These are phyloP conservation scores for Drosophila rubida DNA, from an alignment of 2,888 invertebrate species.

Conservation along the genomic window DNA sequence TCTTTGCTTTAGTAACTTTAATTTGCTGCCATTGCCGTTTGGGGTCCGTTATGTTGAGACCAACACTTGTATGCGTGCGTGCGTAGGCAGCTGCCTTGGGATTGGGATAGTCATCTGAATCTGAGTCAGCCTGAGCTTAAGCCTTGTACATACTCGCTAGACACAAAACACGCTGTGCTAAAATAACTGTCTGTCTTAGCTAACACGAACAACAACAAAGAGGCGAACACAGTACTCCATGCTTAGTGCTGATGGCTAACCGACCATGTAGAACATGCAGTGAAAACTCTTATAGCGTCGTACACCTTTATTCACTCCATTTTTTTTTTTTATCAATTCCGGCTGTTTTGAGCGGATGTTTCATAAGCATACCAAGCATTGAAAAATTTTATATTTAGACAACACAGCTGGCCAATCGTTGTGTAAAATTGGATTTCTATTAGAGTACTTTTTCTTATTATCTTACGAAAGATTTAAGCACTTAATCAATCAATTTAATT, in stretches of 20 bases:
- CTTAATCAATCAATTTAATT: too few species aligned
- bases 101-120: constrained; percentile 58
- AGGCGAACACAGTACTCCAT: not conserved
- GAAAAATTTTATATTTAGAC: too few species aligned
- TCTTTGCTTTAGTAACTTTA: constrained; percentile 71
- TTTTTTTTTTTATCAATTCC: too few species aligned
- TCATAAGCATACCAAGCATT: too few species aligned
- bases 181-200: constrained; percentile 35
- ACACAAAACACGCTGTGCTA: constrained; percentile 28
- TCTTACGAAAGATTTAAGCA: too few species aligned
- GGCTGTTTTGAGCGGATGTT: too few species aligned
- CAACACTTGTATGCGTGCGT: constrained; percentile 11
- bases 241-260: not conserved
- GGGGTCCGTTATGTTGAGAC: constrained; percentile 60
- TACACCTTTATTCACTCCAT: too few species aligned
- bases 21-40: constrained; percentile 75
- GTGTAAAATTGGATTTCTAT: too few species aligned
- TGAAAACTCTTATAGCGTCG: too few species aligned
- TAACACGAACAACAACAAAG: not conserved
- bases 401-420: too few species aligned
- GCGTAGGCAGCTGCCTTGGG: constrained; percentile 47
- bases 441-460: too few species aligned
- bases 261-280: too few species aligned
- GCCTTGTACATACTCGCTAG: constrained; percentile 33
- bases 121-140: constrained; percentile 48